Evolutionary conservation across 2,113 vertebrate genomes (phyloP).

Genomic region (Tragelaphus buxtoni): DNA sequence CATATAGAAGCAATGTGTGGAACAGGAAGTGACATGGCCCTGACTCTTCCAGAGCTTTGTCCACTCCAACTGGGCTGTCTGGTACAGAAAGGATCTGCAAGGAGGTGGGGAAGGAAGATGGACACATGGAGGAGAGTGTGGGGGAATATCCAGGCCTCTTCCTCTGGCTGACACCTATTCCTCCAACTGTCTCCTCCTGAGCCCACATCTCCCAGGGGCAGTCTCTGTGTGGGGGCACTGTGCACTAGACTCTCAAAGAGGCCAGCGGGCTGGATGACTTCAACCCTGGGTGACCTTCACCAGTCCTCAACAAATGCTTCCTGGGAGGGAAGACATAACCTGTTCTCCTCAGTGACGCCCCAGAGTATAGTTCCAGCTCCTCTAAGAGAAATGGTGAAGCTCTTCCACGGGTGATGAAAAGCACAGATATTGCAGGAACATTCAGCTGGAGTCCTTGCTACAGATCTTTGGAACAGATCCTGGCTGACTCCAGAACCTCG

Average conservation of each 20-base stretch:
- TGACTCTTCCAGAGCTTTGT: not conserved
- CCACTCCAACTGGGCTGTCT: not conserved
- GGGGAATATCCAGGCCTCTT: not conserved
- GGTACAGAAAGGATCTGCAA: too few species aligned
- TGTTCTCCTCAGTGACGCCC: not conserved
- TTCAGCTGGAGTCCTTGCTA: rapidly evolving
- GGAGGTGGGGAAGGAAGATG: not conserved
- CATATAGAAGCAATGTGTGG: not conserved
- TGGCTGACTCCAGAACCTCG: not conserved
- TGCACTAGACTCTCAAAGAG: rapidly evolving
- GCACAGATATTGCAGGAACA: rapidly evolving
- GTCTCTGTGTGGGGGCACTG: not conserved
- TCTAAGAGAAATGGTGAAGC: not conserved
- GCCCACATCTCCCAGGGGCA: not conserved
- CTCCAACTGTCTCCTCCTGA: not conserved
- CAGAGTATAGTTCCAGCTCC: not conserved
- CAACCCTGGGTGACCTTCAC: not conserved
- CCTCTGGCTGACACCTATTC: not conserved
- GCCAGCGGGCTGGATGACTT: not conserved
- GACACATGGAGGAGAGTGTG: rapidly evolving
- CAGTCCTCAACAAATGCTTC: not conserved
- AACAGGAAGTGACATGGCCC: not conserved
- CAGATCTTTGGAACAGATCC: rapidly evolving
- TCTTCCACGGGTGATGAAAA: not conserved
- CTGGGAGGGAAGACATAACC: not conserved